Evolutionary conservation across 2,797 vertebrate species (phyloP), one percentile per base, ranked within the genome.

Genomic region (Pelodytes ibericus): DNA sequence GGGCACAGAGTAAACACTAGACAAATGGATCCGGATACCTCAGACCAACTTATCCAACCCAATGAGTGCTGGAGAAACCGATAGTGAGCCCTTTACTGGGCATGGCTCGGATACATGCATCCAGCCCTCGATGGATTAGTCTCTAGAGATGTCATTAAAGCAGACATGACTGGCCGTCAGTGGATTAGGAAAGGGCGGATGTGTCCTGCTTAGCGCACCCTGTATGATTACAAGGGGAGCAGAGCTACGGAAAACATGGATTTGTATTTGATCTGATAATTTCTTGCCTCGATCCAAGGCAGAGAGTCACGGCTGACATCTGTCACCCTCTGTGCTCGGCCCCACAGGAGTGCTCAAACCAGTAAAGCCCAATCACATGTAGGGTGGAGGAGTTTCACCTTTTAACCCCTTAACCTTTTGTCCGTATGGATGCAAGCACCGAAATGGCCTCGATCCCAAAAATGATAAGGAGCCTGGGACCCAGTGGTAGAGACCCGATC

Each of bases 181-280:
- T 74, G 61, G 72, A 74, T 65, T 41, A 65, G 20, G 6, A 63
- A 74, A 57, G 44, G 65, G 61, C 61, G 62, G 58, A 72, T 51
- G 33, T 16, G 2, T 62, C 59, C 29, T 18, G 15, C 58, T 47
- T 51, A 24, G 30, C 39, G 30, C 18, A 27, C n/a, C 70, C 15
- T 15, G 25, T 72, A 41, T 72, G 41, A 72, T 63, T 25, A 72
- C 58, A 60, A 60, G 58, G 31, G 5, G 15, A 11, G n/a, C 26
- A 33, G 56, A 13, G 8, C 53, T 59, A 39, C 57, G 24, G 27
- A 63, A n/a, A n/a, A 13, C 15, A 53, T 11, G 16, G 41, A 63
- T 63, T 60, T 47, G 70, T 15, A 16, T 60, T 60, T 27, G 58
- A 60, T 60, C 58, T 31, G 58, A 60, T 60, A 30, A 3, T 2